These are phyloP conservation scores for Rhinolophus sinicus DNA, from an alignment of 2,113 vertebrate species.

Conservation along the genomic window DNA sequence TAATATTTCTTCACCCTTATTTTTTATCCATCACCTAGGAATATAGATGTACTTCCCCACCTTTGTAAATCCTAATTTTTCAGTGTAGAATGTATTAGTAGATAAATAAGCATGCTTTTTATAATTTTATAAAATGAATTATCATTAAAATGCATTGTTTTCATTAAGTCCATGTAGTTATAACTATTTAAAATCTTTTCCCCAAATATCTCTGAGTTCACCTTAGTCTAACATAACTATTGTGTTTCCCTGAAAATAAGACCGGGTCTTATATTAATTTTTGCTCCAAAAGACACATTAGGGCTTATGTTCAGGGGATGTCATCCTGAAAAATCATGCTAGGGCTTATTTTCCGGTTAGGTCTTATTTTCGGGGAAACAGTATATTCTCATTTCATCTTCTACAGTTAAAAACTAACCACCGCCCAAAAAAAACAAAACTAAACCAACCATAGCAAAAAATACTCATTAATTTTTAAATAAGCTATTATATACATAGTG, in stretches of 20 bases:
- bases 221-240: neutral
- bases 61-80: conserved; percentile 1
- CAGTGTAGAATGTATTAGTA: neutral
- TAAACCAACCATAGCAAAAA: neutral
- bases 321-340: too few relatives aligned
- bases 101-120: neutral
- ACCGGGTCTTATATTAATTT: too few relatives aligned
- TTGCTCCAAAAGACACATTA: too few relatives aligned
- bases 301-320: too few relatives aligned
- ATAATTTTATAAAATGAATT: conserved; percentile 12
- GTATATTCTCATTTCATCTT: neutral
- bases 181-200: conserved; percentile 41
- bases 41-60: neutral
- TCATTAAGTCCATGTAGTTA: neutral
- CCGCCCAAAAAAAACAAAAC: neutral
- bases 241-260: too few relatives aligned
- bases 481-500: neutral
- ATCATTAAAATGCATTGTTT: neutral
- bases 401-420: conserved; percentile 22
- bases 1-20: neutral
- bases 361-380: too few relatives aligned
- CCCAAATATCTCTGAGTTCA: neutral
- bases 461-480: neutral
- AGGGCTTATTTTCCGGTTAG: too few relatives aligned
- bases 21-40: neutral